Conservation (phyloP, 2,113 vertebrate species). For the Zapus hudsonius region DNA sequence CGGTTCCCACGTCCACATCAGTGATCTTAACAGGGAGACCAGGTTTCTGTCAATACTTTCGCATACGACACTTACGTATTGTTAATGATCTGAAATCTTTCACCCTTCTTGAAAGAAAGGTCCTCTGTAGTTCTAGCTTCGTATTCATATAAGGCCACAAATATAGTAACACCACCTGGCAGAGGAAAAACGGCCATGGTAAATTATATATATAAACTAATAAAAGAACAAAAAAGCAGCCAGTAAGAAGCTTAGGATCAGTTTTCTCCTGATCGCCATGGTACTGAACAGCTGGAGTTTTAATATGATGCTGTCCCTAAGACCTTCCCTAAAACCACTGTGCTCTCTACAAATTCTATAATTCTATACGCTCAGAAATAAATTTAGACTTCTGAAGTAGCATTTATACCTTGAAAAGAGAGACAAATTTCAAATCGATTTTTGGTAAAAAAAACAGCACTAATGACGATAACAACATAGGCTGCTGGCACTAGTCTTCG, state of each 20-base stretch:
- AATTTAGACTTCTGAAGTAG: constrained; percentile 20
- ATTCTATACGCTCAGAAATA: constrained; percentile 16
- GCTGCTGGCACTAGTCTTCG: not conserved
- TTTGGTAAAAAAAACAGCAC: constrained; percentile 26
- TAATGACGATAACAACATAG: not conserved
- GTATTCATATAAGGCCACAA: constrained; percentile 99
- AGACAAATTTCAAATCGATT: constrained; percentile 42
- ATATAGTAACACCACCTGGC: constrained; percentile 97
- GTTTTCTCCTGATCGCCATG: not conserved
- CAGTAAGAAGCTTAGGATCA: not conserved
- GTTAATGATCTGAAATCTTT: constrained; percentile 99
- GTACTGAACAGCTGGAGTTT: not conserved
- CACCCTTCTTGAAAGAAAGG: constrained; percentile 98
- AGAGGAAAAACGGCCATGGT: constrained; percentile 9
- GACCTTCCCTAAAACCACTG: not conserved
- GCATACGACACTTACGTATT: constrained; percentile 92
- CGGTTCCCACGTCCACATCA: not conserved
- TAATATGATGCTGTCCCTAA: constrained; percentile 38
- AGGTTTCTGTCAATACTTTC: not conserved
- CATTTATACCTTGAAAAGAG: constrained; percentile 21
- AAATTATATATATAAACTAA: constrained; percentile 38
- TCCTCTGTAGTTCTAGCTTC: constrained; percentile 99
- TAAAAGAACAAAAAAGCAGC: not conserved
- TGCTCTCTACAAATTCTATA: constrained; percentile 49
- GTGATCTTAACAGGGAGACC: not conserved